These are phyloP conservation scores for Ramphastos sulfuratus DNA, from an alignment of 2,113 vertebrate genomes.

Conservation along the genomic window DNA sequence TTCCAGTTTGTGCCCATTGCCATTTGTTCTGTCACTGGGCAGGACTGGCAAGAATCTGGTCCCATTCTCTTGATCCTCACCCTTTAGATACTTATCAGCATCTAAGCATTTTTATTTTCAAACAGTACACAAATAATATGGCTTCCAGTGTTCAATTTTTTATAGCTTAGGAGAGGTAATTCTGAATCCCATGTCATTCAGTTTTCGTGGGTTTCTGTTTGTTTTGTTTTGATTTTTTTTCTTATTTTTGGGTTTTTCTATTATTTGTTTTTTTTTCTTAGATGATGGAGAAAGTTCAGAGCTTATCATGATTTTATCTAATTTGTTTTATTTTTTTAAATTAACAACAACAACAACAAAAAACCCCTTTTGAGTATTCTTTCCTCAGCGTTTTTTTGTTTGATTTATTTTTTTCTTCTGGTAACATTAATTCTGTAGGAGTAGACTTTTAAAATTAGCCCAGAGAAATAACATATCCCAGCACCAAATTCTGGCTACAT, in stretches of 20 bases:
- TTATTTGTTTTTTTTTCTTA: neutral
- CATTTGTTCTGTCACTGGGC: too few species aligned
- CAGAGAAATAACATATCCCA: neutral
- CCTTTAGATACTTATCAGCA: too few species aligned
- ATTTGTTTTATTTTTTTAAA: neutral
- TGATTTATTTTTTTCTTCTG: neutral
- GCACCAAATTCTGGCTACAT: rapidly evolving
- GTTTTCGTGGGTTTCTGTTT: neutral
- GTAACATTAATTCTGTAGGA: neutral
- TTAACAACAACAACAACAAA: too few species aligned
- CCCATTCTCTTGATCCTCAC: too few species aligned
- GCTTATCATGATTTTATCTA: neutral
- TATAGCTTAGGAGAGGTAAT: neutral
- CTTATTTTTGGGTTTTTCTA: too few species aligned
- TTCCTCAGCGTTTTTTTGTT: neutral
- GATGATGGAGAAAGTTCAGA: neutral
- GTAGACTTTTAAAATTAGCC: neutral
- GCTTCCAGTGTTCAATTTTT: neutral
- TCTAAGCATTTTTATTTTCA: neutral
- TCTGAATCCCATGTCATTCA: neutral
- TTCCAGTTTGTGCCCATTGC: too few species aligned
- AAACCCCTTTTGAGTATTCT: neutral
- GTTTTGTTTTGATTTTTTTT: too few species aligned
- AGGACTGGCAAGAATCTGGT: too few species aligned
- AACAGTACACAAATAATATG: neutral